Evolutionary conservation across 2,888 invertebrate species (phyloP), one percentile per base, ranked within the genome.

Genomic region (Ctena decussata): DNA sequence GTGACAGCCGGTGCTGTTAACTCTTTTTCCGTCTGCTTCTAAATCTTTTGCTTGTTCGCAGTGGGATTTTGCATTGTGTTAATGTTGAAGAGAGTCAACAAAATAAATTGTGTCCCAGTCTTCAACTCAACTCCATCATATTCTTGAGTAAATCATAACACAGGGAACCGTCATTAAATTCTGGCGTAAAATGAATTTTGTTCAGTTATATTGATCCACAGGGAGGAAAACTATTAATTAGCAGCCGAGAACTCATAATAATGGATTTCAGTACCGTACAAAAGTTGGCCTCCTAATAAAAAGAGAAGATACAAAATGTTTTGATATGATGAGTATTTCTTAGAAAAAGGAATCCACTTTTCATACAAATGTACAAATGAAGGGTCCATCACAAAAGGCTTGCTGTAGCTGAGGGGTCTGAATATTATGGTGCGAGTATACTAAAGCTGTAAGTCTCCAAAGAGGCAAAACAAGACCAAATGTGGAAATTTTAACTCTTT

Each of bases 151-250:
- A 60, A 60, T 60, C 60, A 3, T 60, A 18, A 60, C 60, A 30
- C 6, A 11, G 35, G 65, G 35, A 65, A 35, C 35, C 21, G 65
- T n/a, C 35, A 65, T 65, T 65, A 65, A 65, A 65, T 65, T 65
- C 65, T 65, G 65, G 65, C 65, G 21, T 65, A 65, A 65, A 65
- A 65, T 65, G 65, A 65, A 18, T 65, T 65, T 65, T 65, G 35
- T 18, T 65, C 65, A 32, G 21, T 65, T 35, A 65, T 65, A 65
- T 65, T 65, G 65, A 65, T 65, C 65, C 35, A 35, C 21, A 18
- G 65, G 65, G 65, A 65, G 35, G 24, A 32, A 32, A 65, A 65
- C 65, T 65, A 65, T 65, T 65, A 65, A 65, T 65, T 65, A 65
- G 65, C 65, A 65, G 32, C 27, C 6, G 24, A 35, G 24, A 65